Evolutionary conservation across 2,797 vertebrate genomes (phyloP), one percentile per base, ranked within the genome.

Genomic region (Ispidina lecontei): DNA sequence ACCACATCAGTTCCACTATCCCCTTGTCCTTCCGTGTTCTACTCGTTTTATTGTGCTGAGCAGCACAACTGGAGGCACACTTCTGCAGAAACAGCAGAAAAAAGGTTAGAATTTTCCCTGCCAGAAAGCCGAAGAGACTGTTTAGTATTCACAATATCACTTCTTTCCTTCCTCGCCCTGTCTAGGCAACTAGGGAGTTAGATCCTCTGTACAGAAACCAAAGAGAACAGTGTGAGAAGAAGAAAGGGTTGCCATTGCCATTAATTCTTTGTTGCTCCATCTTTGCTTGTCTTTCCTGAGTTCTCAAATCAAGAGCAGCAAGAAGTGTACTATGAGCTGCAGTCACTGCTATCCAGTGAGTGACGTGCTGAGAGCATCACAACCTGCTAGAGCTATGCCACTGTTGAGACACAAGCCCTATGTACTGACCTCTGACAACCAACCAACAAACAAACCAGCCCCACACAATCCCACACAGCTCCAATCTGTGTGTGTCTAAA

Each of bases 71-170:
- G 29, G 89, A 89, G 52, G 39, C 18, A 37, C 9, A 21, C 3
- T 78, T 65, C 52, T 78, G 35, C 44, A 92, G 56, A 78, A 39
- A 51, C 65, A 75, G 68, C 20, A 87, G 20, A 56, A 91, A 91
- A 87, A 47, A 73, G 33, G 60, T 67, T 88, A 68, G 58, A 11
- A 23, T 81, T 70, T 88, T 67, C 71, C 76, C 71, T 81, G 83
- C 23, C 49, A 90, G 84, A 84, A 84, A 58, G 65, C 68, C 47
- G 49, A 79, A 84, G 43, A 60, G 74, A 51, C 60, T 71, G 41
- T 55, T 96, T 91, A 94, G 90, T 68, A 94, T 93, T 84, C 91
- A 86, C 13, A 69, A 39, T 52, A 81, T 25, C 72, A 73, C 92
- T 70, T 67, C 72, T 72, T 52, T 65, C 63, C 29, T 87, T 72